Evolutionary conservation across 2,888 invertebrate genomes (phyloP), one percentile per base, ranked within the genome.

Genomic region (Crematogaster levior): DNA sequence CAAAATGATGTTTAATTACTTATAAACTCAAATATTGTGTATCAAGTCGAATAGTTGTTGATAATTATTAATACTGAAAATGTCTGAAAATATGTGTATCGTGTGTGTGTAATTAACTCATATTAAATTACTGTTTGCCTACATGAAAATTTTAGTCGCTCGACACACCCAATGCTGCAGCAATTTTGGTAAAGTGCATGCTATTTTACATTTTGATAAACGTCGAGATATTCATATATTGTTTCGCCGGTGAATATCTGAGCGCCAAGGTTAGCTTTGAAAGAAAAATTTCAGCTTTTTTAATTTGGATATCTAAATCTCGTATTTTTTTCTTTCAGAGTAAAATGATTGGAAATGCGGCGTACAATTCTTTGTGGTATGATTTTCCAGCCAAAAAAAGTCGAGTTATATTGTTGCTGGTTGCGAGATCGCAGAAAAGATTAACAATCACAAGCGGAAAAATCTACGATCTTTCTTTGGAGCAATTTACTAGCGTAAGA

Each of bases 231-330:
- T 86, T 88, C n/a, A 46, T 88, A 63, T 86, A 86, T 37, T 91
- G 91, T 21, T 85, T 84, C 6, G 84, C 83, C 30, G 90, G 91
- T 10, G 91, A 91, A 66, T 88, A 90, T 74, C 81, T 91, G 18
- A 85, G 61, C 18, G 77, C 61, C 6, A 88, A 90, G 85, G 91
- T 91, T 1, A 75, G n/a, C 24, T 0, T 51, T 4, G 4, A 58
- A 4, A 40, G 24, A n/a, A 21, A 51, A 48, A 51, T 34, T 7
- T 2, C 0, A 65, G 24, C 15, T 18, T 73, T 1, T 27, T 72
- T 15, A 34, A 56, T 72, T 72, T 0, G 9, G n/a, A 37, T 37
- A 56, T 30, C 2, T 40, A 4, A 0, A 21, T 51, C 5, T 46
- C 4, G 27, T 5, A 34, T 60, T 30, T 6, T 27, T 60, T 3